Base-by-base conservation (phyloP, 2,888 invertebrate species). In the Pelosia muscerda region DNA sequence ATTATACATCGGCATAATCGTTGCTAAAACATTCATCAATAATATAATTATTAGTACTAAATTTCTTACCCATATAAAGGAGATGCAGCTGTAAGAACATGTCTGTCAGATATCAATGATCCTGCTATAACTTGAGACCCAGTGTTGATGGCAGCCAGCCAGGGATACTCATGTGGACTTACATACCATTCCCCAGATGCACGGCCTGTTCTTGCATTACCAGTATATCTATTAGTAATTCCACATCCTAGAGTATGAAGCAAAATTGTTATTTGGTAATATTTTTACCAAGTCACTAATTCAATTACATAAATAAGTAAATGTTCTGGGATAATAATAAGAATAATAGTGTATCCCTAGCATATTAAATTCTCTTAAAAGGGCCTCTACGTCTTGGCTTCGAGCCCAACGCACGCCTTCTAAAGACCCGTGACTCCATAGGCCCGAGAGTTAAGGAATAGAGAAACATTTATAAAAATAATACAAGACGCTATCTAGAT, bases 51-150 rank as follows among this genome's bases (percentile, higher is more conserved):
- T 13, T 55, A 55, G 13, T 13, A 13, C 13, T 19, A 28, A 53
- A 9, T 10, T 1, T 23, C 76, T 74, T 76, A 96, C 96, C 94
- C 92, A 63, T 94, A 80, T 4, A 96, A 77, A 71, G 89, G 91
- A 49, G 94, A 93, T 0, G 96, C 96, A 9, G 95, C 92, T 19
- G 96, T 96, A 38, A 96, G 73, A 9, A 96, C 88, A 78, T 96
- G 96, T 80, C 92, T 92, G 82, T 96, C 95, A 72, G 96, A 96
- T 75, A 96, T 95, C 63, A 96, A 81, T 25, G 95, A 91, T 9
- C 95, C 96, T 54, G 92, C 90, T 26, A 95, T 77, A 19, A 86
- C 81, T 2, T 76, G 75, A 5, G 72, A 63, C 2, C 90, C 90
- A 64, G 88, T 89, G 25, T 94, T 84, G 67, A 96, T 84, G 42